phyloP scores from a whole-genome alignment of 2,797 vertebrate species.

The Pterois miles region DNA sequence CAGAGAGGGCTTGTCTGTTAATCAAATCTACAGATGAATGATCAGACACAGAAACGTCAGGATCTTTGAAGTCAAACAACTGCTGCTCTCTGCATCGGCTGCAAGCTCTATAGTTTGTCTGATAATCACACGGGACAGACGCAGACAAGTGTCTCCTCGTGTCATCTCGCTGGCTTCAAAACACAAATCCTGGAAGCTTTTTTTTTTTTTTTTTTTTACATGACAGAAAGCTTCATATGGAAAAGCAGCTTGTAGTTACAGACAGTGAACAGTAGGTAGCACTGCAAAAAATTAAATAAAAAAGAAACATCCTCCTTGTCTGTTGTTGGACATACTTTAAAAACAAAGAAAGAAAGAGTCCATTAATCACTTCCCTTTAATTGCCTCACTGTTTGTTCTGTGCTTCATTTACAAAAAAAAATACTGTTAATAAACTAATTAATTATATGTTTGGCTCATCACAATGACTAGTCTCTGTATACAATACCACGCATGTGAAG shows the following conservation, averaged over 20 bases:
- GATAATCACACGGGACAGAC: slow-evolving; percentile 58
- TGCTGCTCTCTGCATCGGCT: slow-evolving; percentile 46
- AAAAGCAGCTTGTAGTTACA: slow-evolving; percentile 70
- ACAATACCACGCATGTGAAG: background rate
- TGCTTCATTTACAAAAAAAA: slow-evolving; percentile 45
- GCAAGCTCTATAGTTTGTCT: slow-evolving; percentile 50
- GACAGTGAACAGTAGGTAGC: slow-evolving; percentile 76
- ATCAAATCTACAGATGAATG: slow-evolving; percentile 64
- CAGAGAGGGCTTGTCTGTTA: slow-evolving; percentile 56
- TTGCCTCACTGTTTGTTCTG: slow-evolving; percentile 31
- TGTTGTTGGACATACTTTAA: slow-evolving; percentile 43
- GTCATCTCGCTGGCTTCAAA: slow-evolving; percentile 64
- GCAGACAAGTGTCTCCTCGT: slow-evolving; percentile 64
- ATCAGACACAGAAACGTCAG: slow-evolving; percentile 66
- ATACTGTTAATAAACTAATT: slow-evolving; percentile 25
- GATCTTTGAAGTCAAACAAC: slow-evolving; percentile 70
- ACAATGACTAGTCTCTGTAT: slow-evolving; percentile 4
- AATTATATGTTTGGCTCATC: slow-evolving; percentile 24
- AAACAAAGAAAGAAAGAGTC: slow-evolving; percentile 44
- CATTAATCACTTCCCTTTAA: slow-evolving; percentile 56
- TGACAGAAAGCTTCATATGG: slow-evolving; percentile 47
- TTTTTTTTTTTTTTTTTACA: slow-evolving; percentile 1
- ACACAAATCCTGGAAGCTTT: slow-evolving; percentile 43
- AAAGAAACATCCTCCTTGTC: slow-evolving; percentile 33
- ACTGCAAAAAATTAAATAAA: slow-evolving; percentile 59